Evolutionary conservation across 2,888 invertebrate genomes (phyloP), one percentile per base, ranked within the genome.

Genomic region (Rhingia campestris): DNA sequence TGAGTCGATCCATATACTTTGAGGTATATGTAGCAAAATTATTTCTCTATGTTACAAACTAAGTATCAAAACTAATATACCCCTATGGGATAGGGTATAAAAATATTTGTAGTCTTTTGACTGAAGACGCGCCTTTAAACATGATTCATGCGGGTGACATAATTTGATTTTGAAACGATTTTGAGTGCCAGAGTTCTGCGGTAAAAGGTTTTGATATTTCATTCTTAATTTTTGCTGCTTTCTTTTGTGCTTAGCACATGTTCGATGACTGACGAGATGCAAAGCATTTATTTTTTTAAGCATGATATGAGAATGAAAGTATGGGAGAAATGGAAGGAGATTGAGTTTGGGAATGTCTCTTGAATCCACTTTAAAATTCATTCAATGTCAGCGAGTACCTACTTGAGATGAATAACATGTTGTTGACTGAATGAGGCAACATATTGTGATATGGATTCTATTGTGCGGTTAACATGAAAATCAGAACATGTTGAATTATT

Each of bases 81-180:
- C n/a, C n/a, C n/a, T n/a, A n/a, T n/a, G n/a, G n/a, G n/a, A n/a
- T n/a, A n/a, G n/a, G n/a, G n/a, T n/a, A n/a, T n/a, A n/a, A n/a
- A n/a, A n/a, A n/a, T n/a, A n/a, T n/a, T n/a, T n/a, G n/a, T n/a
- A n/a, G n/a, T n/a, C n/a, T 84, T 74, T 39, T 82, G 66, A 61
- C 56, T 56, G 76, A n/a, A 63, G 77, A 67, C 63, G 74, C 69
- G 63, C 67, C 58, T 6, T 63, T 35, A 59, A 69, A 70, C 39
- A 64, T 79, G 74, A 84, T 58, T 79, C 79, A 79, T 74, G 74
- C 41, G 69, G 69, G 69, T 84, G 82, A 84, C 82, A 79, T 79
- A 84, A 84, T 84, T 77, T 74, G 79, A 74, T 84, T 84, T 74
- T 51, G 49, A 79, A 79, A 74, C 54, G 79, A 74, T 84, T 79